Percentiles rank a stretch among this genome's conserved stretches.
phyloP scores from a whole-genome alignment of 2,797 vertebrate genomes.

The Moxostoma hubbsi region DNA sequence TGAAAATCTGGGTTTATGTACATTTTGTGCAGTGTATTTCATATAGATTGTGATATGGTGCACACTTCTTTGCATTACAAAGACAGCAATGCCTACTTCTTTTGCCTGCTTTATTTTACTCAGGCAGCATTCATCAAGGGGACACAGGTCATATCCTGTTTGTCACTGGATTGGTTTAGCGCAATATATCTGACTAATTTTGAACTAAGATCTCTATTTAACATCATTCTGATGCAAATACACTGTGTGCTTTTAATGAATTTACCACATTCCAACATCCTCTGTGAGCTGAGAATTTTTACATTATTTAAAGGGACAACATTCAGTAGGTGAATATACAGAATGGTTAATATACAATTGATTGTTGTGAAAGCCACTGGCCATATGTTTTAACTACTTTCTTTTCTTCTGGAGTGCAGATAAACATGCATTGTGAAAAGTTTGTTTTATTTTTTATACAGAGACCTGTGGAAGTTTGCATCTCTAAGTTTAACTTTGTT shows the following conservation, averaged over 20 bases:
- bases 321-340: too few species aligned
- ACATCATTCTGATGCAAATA: background rate
- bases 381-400: too few species aligned
- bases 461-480: background rate
- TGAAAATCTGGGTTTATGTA: background rate
- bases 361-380: too few species aligned
- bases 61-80: too few species aligned
- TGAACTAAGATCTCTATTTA: background rate
- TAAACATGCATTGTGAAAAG: background rate
- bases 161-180: background rate
- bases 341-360: too few species aligned
- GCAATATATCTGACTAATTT: too few species aligned
- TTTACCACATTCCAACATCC: background rate
- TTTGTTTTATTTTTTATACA: background rate
- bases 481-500: constrained; percentile 56
- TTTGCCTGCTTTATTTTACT: background rate
- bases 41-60: too few species aligned
- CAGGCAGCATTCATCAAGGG: background rate
- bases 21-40: background rate
- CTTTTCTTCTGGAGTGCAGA: too few species aligned
- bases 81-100: too few species aligned
- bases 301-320: too few species aligned
- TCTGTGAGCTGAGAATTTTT: too few species aligned
- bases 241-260: background rate
- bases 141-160: background rate